Percentiles rank a stretch among this genome's conserved stretches.
phyloP scores from a whole-genome alignment of 2,888 invertebrate genomes.

The Fabriciana adippe region DNA sequence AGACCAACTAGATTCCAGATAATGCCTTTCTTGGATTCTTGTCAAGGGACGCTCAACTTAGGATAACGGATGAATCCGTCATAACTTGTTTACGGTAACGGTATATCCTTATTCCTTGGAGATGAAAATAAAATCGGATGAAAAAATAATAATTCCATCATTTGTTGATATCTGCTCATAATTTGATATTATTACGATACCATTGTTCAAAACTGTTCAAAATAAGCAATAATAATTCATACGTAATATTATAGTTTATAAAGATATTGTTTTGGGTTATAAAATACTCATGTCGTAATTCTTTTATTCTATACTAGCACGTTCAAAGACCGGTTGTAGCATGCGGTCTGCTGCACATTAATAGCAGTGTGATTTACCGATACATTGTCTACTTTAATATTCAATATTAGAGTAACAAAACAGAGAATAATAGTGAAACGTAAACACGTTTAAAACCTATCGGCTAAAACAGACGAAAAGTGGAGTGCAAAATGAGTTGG shows the following conservation, averaged over 20 bases:
- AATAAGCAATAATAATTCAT: no score
- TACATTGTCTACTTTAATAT: slow-evolving; percentile 17
- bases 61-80: slow-evolving; percentile 36
- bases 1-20: slow-evolving; percentile 15
- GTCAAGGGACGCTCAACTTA: slow-evolving; percentile 34
- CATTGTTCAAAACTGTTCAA: neutral
- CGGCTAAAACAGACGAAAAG: neutral
- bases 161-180: neutral
- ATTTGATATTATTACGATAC: neutral
- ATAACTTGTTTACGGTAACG: slow-evolving; percentile 37
- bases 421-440: slow-evolving; percentile 1
- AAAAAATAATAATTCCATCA: neutral
- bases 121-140: neutral
- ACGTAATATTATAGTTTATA: no score
- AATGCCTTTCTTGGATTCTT: slow-evolving; percentile 34
- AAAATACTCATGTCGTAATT: slow-evolving; percentile 1
- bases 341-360: slow-evolving; percentile 57
- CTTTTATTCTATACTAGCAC: slow-evolving; percentile 30
- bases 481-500: slow-evolving; percentile 2
- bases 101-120: slow-evolving; percentile 26
- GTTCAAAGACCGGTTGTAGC: slow-evolving; percentile 55
- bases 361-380: slow-evolving; percentile 14
- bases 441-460: neutral
- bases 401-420: neutral
- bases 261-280: no score